Base-by-base conservation (phyloP, 2,113 vertebrate species). In the Pica pica region DNA sequence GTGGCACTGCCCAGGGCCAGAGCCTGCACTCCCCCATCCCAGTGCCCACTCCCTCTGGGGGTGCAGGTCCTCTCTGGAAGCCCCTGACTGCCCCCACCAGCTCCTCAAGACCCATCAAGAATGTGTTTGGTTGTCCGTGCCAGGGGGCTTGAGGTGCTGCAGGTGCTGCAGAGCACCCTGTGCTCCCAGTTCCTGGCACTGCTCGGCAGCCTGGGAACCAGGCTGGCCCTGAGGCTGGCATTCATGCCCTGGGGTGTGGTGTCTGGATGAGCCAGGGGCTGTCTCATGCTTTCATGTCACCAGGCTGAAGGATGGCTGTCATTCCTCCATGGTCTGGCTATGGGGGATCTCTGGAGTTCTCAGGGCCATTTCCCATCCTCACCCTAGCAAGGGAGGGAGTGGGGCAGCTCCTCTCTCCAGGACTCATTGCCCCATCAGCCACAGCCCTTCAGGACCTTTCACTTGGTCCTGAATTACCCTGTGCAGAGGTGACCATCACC, bases 21-120 rank as follows among this genome's bases (percentile, higher is more conserved):
- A 76, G 26, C 37, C 57, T 27, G 27, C 22, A 69, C 19, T 53
- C 17, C 15, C 20, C 28, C 4, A 21, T 8, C 7, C 28, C 0
- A 0, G 24, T 47, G 41, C 41, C 24, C 2, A 0, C 23, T 49
- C 23, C 27, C 68, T 87, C 18, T 6, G 4, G 16, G 5, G 21
- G 16, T 39, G 20, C 41, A 81, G 31, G 28, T 83, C 77, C 55
- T 80, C 64, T 71, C 55, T 28, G 37, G 57, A 73, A 86, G 52
- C 2, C 16, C 19, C 28, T 0, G 0, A 4, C 16, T n/a, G 8
- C 6, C 30, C 35, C 3, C 26, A 39, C 7, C 0, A 1, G 14
- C 15, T 31, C 21, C 59, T 91, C 44, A 46, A 42, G 64, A 44
- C n/a, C n/a, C 13, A 12, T 28, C n/a, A 69, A 55, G 15, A 86